These are phyloP conservation scores for Digitonthophagus gazella DNA, from an alignment of 2,888 invertebrate genomes.

Conservation along the genomic window DNA sequence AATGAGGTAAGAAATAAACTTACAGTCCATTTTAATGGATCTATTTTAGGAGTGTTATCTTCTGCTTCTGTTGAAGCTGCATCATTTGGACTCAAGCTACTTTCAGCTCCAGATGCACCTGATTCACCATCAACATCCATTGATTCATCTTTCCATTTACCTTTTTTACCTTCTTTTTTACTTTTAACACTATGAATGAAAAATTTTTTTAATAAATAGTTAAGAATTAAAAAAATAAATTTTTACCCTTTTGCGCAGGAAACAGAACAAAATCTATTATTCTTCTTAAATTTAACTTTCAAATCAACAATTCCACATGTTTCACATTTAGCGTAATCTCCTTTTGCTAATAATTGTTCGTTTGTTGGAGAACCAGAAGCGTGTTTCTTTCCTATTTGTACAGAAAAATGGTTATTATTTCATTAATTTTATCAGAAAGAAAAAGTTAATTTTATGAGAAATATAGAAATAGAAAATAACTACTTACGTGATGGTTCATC, in stretches of 20 bases:
- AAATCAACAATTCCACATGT: conserved; percentile 68
- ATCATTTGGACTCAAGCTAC: conserved; percentile 48
- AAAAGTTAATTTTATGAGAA: conserved; percentile 5
- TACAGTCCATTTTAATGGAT: conserved; percentile 67
- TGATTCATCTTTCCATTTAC: conserved; percentile 47
- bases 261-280: conserved; percentile 73
- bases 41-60: conserved; percentile 56
- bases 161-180: conserved; percentile 42
- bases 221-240: background rate
- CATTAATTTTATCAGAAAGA: conserved; percentile 1
- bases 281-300: conserved; percentile 67
- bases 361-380: conserved; percentile 39
- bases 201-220: background rate
- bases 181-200: conserved; percentile 40
- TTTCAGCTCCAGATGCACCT: conserved; percentile 51
- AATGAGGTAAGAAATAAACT: conserved; percentile 39
- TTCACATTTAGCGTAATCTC: conserved; percentile 67
- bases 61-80: conserved; percentile 44
- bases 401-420: background rate
- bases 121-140: conserved; percentile 51
- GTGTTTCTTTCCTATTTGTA: conserved; percentile 56
- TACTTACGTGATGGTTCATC: conserved; percentile 78
- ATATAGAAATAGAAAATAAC: background rate
- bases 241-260: conserved; percentile 64
- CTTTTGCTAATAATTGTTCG: conserved; percentile 52